Evolutionary conservation across 2,888 invertebrate species (phyloP).

Genomic region (Plagodis dolabraria): DNA sequence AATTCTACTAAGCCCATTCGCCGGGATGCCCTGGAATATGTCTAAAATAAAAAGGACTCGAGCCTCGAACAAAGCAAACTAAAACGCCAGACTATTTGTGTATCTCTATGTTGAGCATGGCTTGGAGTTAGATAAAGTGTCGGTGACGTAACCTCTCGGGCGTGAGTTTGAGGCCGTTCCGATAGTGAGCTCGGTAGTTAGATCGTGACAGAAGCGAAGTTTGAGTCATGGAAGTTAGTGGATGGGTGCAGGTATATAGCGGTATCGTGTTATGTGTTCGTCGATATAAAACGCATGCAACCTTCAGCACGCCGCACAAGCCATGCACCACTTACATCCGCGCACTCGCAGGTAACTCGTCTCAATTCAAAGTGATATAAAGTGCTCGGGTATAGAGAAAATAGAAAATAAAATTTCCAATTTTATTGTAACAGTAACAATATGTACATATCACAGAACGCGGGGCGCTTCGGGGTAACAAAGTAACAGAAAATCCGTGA

Average conservation of each 20-base stretch:
- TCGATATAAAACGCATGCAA: slow-evolving; percentile 74
- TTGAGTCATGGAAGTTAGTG: slow-evolving; percentile 47
- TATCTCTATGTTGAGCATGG: slow-evolving; percentile 42
- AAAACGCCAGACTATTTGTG: slow-evolving; percentile 46
- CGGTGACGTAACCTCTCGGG: slow-evolving; percentile 48
- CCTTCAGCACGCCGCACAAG: slow-evolving; percentile 71
- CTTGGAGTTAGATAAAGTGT: slow-evolving; percentile 43
- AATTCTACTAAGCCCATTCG: slow-evolving; percentile 49
- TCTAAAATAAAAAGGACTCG: slow-evolving; percentile 42
- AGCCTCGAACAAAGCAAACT: slow-evolving; percentile 55
- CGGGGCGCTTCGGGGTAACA: slow-evolving; percentile 82
- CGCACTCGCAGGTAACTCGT: slow-evolving; percentile 59
- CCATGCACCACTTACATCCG: slow-evolving; percentile 82
- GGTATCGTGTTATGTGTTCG: slow-evolving; percentile 48
- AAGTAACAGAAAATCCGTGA: slow-evolving; percentile 60
- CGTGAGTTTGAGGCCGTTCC: slow-evolving; percentile 41
- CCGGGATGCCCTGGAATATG: slow-evolving; percentile 48
- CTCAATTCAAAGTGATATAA: slow-evolving; percentile 57
- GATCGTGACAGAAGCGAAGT: slow-evolving; percentile 52
- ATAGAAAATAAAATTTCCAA: slow-evolving; percentile 66
- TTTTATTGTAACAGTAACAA: slow-evolving; percentile 84
- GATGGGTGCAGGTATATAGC: slow-evolving; percentile 58
- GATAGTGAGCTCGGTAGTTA: slow-evolving; percentile 45
- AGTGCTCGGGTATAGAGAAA: slow-evolving; percentile 66
- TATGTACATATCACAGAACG: slow-evolving; percentile 85